These are phyloP conservation scores for Gymnoscopelus microlampas DNA, from an alignment of 2,797 vertebrate genomes.

Conservation along the genomic window DNA sequence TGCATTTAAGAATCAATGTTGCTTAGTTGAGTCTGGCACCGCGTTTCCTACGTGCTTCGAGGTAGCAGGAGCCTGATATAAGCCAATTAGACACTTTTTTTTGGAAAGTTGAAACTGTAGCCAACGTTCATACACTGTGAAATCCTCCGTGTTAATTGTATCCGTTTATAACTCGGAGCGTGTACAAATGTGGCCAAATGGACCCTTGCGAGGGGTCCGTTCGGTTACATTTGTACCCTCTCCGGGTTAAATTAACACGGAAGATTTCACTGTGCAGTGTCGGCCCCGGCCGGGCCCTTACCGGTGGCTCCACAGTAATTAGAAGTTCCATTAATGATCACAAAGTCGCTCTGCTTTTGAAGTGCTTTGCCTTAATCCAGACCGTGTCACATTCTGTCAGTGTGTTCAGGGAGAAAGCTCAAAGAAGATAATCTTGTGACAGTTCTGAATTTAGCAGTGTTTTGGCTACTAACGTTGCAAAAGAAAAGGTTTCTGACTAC, in stretches of 20 bases:
- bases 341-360: conserved; percentile 74
- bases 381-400: conserved; percentile 76
- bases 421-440: conserved; percentile 71
- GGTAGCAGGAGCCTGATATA: conserved; percentile 58
- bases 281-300: too few relatives aligned
- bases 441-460: conserved; percentile 66
- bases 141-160: too few relatives aligned
- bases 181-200: too few relatives aligned
- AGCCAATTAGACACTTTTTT: conserved; percentile 73
- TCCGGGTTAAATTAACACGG: too few relatives aligned
- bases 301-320: conserved; percentile 76
- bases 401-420: conserved; percentile 65
- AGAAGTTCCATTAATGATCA: conserved; percentile 77
- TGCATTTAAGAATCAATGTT: conserved; percentile 27
- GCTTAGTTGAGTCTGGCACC: conserved; percentile 30
- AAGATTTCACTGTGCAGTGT: too few relatives aligned
- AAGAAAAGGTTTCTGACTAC: conserved; percentile 44
- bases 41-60: conserved; percentile 52
- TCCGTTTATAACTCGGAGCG: too few relatives aligned
- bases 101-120: conserved; percentile 55
- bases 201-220: too few relatives aligned
- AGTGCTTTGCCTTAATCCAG: conserved; percentile 70
- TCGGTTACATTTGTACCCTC: too few relatives aligned
- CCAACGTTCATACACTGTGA: conserved; percentile 67
- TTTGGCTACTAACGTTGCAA: conserved; percentile 58